Base-by-base conservation (phyloP, 1,140 invertebrate species). In the Heliconius nattereri region DNA sequence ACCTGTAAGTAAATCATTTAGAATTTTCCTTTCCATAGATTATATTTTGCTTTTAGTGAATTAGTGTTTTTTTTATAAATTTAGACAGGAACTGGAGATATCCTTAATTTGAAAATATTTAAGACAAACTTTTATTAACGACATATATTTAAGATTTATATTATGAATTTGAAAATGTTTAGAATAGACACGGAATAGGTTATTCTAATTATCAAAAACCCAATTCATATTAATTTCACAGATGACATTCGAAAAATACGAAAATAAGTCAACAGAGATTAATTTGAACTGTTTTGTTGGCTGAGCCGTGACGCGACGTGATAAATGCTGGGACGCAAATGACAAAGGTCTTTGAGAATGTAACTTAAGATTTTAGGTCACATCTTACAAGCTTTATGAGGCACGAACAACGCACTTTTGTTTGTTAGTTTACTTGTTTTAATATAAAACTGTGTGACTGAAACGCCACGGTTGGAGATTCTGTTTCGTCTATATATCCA, bases 251-350 rank as follows among this genome's bases (percentile, higher is more conserved):
- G n/a, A 11, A 66, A 66, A 66, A 29, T 66, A 23, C 60, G 19
- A 8, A 70, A 37, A 76, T 76, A 71, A 70, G 45, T 71, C 23
- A 75, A 35, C 57, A 16, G 35, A 60, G 75, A 70, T 76, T 45
- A 26, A 71, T 76, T 70, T 71, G 57, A 26, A 26, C 35, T 40
- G 35, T 29, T 70, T n/a, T 75, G 23, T 76, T 66, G 1, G 54
- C 19, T 49, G 75, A 76, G 26, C 75, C 23, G n/a, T n/a, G 32
- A 35, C 32, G 32, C 32, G 9, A 26, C 8, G n/a, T 76, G 75
- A 76, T 76, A 70, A 76, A 76, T 76, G 75, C 32, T 29, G 52
- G 29, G n/a, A 19, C 60, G 40, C 20, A 37, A 75, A 54, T 74
- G 73, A 70, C 60, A 49, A 76, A 70, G 52, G 74, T 66, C 74